Evolutionary conservation across 2,113 vertebrate genomes (phyloP).

Genomic region (Psammodynastes pulverulentus): DNA sequence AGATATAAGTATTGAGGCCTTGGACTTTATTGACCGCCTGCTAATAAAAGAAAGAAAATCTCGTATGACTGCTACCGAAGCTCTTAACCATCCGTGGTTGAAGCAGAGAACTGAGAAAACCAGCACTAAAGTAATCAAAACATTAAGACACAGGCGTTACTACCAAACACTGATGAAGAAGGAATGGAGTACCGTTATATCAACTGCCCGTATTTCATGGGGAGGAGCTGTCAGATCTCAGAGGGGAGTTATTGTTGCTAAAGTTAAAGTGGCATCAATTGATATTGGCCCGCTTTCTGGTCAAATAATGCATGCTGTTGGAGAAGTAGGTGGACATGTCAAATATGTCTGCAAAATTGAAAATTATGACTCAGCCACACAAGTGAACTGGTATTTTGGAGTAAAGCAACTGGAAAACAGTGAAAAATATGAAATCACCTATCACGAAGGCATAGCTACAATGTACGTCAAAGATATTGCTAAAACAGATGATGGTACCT

Average conservation of each 20-base stretch:
- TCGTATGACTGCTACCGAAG: conserved; percentile 93
- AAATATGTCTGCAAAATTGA: conserved; percentile 91
- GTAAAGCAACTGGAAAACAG: conserved; percentile 88
- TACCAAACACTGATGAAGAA: conserved; percentile 90
- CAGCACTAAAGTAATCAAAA: conserved; percentile 84
- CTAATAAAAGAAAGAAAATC: conserved; percentile 93
- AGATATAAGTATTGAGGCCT: conserved; percentile 83
- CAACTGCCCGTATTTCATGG: conserved; percentile 88
- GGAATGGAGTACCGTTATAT: conserved; percentile 90
- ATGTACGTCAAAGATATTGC: conserved; percentile 86
- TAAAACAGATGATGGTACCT: conserved; percentile 91
- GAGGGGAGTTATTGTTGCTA: conserved; percentile 85
- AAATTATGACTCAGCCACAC: conserved; percentile 92
- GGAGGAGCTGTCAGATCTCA: conserved; percentile 91
- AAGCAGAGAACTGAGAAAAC: conserved; percentile 80
- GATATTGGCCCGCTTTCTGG: conserved; percentile 91
- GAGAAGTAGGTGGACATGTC: conserved; percentile 81
- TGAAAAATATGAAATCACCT: conserved; percentile 91
- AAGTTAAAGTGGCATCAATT: conserved; percentile 94
- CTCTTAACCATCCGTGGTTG: conserved; percentile 87
- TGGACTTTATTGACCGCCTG: conserved; percentile 92
- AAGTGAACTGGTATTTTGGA: conserved; percentile 98
- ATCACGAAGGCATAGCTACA: conserved; percentile 89
- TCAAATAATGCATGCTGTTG: conserved; percentile 81
- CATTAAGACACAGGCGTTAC: conserved; percentile 89